A percentile compares a stretch with the other conserved stretches of the same genome.
phyloP scores from a whole-genome alignment of 2,888 invertebrate species.

The Caenorhabditis sp. region DNA sequence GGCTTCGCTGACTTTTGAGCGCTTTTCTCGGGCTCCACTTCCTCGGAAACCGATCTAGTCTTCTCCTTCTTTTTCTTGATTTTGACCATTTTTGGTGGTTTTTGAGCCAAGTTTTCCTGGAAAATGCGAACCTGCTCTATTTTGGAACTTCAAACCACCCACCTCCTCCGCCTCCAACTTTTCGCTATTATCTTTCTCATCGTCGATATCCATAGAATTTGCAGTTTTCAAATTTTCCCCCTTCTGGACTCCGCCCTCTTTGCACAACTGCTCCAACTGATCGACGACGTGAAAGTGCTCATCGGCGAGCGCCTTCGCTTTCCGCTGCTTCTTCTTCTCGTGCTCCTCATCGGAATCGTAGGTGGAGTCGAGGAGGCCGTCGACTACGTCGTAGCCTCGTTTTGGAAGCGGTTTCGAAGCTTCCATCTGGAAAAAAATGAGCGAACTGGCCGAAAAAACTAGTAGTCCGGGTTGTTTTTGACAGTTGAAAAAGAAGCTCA shows the following conservation, averaged over 20 bases:
- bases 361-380: background rate
- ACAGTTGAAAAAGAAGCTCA: too few relatives aligned
- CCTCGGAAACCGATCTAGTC: background rate
- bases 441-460: too few relatives aligned
- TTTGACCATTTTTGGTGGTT: background rate
- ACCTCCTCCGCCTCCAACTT: background rate
- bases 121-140: background rate
- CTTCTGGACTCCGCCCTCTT: background rate
- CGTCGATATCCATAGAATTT: background rate
- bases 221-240: background rate
- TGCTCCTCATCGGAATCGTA: background rate
- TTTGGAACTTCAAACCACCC: too few relatives aligned
- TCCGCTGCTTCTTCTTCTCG: background rate
- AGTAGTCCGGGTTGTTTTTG: too few relatives aligned
- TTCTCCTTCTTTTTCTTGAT: background rate
- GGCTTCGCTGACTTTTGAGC: background rate
- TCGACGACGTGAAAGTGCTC: background rate
- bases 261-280: background rate
- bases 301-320: background rate
- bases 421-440: background rate
- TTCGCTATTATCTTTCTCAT: background rate
- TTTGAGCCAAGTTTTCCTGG: background rate
- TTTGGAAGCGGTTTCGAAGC: background rate
- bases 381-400: background rate
- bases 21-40: background rate